Evolutionary conservation across 64 coral and sea anemone species (phyloP), one percentile per base, ranked within the genome.

Genomic region (Porites lutea): DNA sequence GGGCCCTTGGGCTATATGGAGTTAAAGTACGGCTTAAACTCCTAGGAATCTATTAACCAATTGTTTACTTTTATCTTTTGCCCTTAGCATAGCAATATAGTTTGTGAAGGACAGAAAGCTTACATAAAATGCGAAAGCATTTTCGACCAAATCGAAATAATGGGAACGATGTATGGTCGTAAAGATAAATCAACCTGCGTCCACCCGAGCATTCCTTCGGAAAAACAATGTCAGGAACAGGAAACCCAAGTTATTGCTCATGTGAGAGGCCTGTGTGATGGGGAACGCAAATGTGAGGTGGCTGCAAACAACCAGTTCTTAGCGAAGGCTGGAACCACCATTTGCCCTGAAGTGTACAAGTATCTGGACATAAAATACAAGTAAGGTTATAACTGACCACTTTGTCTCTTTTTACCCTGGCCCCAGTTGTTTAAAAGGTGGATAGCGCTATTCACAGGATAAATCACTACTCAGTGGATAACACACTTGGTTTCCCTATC

Each of bases 91-190:
- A 87, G 46, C 43, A 15, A 6, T 0, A 61, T 93, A 65, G 91
- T 76, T 2, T 93, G 91, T 49, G 91, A 93, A 71, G 75, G 85
- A 54, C 91, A 93, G 59, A 93, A 93, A 65, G 82, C 52, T 2
- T 93, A 37, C 58, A 19, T 93, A 23, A 9, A 22, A 62, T 93
- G 91, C 68, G 19, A 20, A 7, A 93, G 71, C 75, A 66, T 87
- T 51, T 93, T 78, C 63, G 85, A 93, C 54, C 46, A 53, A 52
- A 79, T 93, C 10, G 71, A 86, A 47, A 77, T 93, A 12, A 49
- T 77, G 49, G 67, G 44, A 47, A 76, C 91, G 22, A 93, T 87
- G 91, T 93, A 78, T 59, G 91, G 91, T 13, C 66, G 91, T 4
- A 68, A 87, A 53, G 48, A 77, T 59, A 2, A 59, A 6, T 68